phyloP scores from a whole-genome alignment of 2,797 vertebrate species.

The Smutsia gigantea region DNA sequence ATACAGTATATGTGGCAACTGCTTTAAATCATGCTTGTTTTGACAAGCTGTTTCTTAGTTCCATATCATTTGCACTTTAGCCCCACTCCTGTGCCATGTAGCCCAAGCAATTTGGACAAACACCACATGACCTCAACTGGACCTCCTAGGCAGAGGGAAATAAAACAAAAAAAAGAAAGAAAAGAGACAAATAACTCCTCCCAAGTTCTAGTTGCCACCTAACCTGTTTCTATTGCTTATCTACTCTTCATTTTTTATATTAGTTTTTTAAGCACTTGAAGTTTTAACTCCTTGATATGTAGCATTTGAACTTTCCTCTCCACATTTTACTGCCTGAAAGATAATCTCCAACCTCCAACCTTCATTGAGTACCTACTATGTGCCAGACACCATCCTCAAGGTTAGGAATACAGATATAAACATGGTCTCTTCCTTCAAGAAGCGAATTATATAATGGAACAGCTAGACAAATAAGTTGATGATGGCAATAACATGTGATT shows the following conservation, averaged over 20 bases:
- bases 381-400: not conserved
- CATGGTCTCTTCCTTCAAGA: not conserved
- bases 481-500: not conserved
- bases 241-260: not conserved
- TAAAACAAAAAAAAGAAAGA: not conserved
- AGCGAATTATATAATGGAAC: not conserved
- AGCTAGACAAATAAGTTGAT: not conserved
- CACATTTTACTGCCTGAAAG: not conserved
- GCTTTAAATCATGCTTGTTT: conserved; percentile 40
- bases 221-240: not conserved
- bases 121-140: conserved; percentile 43
- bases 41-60: conserved; percentile 34
- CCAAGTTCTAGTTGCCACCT: not conserved
- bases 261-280: not conserved
- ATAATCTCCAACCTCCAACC: not conserved
- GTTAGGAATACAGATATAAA: not conserved
- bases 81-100: conserved; percentile 15
- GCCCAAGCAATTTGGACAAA: conserved; percentile 44
- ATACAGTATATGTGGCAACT: not conserved
- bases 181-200: not conserved
- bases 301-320: not conserved
- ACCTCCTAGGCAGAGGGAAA: not conserved
- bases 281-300: not conserved
- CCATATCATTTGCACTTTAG: conserved; percentile 58
- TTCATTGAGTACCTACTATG: not conserved